Evolutionary conservation across 1,140 invertebrate species (phyloP).

Genomic region (Coptotermes formosanus): DNA sequence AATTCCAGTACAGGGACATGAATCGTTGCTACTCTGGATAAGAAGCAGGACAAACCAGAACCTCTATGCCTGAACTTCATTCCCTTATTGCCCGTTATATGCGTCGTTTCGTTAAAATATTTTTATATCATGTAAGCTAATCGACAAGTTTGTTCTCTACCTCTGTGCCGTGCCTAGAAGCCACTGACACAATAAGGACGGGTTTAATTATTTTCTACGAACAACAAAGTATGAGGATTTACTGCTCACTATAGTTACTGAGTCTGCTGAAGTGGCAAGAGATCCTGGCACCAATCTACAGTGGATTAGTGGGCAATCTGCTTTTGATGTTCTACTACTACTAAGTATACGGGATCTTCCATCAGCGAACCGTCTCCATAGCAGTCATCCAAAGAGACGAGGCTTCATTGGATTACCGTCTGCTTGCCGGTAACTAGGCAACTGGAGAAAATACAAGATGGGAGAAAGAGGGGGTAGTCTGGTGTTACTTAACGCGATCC

Average conservation of each 20-base stretch:
- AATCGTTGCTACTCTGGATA: no score
- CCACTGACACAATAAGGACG: background rate
- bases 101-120: no score
- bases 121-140: no score
- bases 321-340: background rate
- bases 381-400: background rate
- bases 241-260: background rate
- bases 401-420: background rate
- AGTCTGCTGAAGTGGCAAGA: background rate
- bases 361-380: background rate
- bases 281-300: background rate
- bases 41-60: no score
- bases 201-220: background rate
- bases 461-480: background rate
- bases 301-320: background rate
- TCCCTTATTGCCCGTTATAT: no score
- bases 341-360: background rate
- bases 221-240: background rate
- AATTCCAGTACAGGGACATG: no score
- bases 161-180: background rate
- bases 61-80: no score
- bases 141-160: background rate
- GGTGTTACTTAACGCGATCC: background rate
- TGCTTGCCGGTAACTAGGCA: background rate
- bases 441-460: background rate